Conservation (phyloP, 30 jellyfish, hydroid and myxozoan species). For the Catostylus mosaicus region DNA sequence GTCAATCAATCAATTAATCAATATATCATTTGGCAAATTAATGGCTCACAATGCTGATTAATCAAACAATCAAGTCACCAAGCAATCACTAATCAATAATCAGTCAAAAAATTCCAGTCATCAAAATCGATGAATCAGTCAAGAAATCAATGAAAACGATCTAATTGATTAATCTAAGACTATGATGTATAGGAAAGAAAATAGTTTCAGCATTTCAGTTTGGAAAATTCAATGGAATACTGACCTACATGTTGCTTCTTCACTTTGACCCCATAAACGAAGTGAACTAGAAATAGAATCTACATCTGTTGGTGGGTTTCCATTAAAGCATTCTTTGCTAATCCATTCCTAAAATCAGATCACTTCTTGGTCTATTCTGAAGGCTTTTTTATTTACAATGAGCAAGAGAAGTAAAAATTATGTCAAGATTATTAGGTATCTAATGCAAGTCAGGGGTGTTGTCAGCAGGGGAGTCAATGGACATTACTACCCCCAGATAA, state of each 20-base stretch:
- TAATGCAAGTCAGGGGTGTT: too few relatives aligned
- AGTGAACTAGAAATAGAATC: conserved; percentile 35
- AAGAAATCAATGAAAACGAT: not conserved
- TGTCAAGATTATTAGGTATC: too few relatives aligned
- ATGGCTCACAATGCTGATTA: not conserved
- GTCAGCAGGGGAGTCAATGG: too few relatives aligned
- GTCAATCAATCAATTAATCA: too few relatives aligned
- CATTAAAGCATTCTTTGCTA: conserved; percentile 56
- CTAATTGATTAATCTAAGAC: too few relatives aligned
- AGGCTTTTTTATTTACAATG: too few relatives aligned
- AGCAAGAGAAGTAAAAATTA: too few relatives aligned
- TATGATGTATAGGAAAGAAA: too few relatives aligned
- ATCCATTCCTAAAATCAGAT: conserved; percentile 39
- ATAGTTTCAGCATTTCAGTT: too few relatives aligned
- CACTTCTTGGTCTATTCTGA: too few relatives aligned
- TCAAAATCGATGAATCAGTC: not conserved
- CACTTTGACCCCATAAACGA: conserved; percentile 61
- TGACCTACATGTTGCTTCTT: conserved; percentile 49
- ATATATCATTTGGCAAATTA: not conserved
- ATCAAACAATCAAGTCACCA: not conserved
- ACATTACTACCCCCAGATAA: too few relatives aligned
- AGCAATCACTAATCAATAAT: not conserved
- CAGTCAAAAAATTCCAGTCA: not conserved
- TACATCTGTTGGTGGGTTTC: conserved; percentile 52
- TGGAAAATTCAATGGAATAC: too few relatives aligned